phyloP scores from a whole-genome alignment of 1,140 invertebrate genomes.

The Arctopsyche grandis region DNA sequence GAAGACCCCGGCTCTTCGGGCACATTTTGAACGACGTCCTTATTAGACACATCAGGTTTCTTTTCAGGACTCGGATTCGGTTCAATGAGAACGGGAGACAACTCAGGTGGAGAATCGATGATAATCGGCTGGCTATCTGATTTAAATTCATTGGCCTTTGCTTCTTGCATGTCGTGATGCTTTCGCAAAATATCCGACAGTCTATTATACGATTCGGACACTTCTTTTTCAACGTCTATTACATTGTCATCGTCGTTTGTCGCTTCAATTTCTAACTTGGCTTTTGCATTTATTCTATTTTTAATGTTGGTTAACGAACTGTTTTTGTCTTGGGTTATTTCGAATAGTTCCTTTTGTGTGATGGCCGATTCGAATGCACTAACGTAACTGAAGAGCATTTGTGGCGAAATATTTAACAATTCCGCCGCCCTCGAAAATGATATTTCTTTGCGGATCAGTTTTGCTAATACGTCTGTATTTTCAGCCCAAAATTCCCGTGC shows the following conservation, averaged over 20 bases:
- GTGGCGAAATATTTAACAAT: constrained; percentile 77
- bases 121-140: background rate
- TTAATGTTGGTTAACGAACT: background rate
- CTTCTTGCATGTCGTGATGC: constrained; percentile 15
- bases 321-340: constrained; percentile 17
- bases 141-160: constrained; percentile 9
- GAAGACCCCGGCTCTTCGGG: constrained; percentile 22
- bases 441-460: constrained; percentile 77
- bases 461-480: constrained; percentile 75
- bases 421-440: constrained; percentile 76
- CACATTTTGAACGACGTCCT: background rate
- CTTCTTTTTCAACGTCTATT: background rate
- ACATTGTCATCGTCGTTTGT: background rate
- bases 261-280: background rate
- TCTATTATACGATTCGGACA: constrained; percentile 24
- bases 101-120: background rate
- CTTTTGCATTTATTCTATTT: background rate
- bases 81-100: background rate
- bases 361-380: constrained; percentile 32
- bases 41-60: background rate
- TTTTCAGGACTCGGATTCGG: background rate
- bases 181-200: constrained; percentile 35
- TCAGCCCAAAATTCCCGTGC: constrained; percentile 82
- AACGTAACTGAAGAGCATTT: constrained; percentile 76
- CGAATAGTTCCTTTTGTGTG: constrained; percentile 28